Evolutionary conservation across 1,140 invertebrate genomes (phyloP).

Genomic region (Drosophila pandora): DNA sequence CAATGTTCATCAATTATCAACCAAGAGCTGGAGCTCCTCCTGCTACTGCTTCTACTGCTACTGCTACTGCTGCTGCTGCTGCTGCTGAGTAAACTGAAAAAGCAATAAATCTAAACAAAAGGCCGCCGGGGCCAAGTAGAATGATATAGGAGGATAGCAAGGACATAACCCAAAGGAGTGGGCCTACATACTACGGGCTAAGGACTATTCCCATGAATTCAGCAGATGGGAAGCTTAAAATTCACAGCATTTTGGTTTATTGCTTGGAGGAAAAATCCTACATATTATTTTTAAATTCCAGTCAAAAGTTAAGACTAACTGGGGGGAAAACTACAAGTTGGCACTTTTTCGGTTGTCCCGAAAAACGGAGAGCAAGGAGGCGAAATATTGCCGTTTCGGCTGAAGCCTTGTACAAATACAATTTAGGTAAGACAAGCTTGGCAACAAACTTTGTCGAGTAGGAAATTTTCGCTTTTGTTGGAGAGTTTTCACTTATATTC

Average conservation of each 20-base stretch:
- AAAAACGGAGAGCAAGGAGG: conserved; percentile 1
- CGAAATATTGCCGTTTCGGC: conserved; percentile 10
- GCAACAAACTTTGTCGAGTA: conserved; percentile 64
- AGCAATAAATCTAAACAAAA: conserved; percentile 76
- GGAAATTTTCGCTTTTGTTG: conserved; percentile 20
- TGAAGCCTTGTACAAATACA: conserved; percentile 52
- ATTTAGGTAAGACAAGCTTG: conserved; percentile 71
- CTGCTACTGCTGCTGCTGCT: not conserved
- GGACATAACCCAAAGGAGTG: conserved; percentile 13
- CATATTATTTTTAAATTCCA: not conserved
- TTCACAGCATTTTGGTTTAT: conserved; percentile 22
- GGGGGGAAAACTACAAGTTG: conserved; percentile 29
- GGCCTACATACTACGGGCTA: not conserved
- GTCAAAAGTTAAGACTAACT: conserved; percentile 15
- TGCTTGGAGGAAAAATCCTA: conserved; percentile 2
- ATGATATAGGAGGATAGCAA: conserved; percentile 30
- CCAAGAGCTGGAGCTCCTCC: conserved; percentile 19
- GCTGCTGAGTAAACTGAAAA: conserved; percentile 35
- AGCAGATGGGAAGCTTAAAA: conserved; percentile 21
- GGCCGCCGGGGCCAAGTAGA: conserved; percentile 48
- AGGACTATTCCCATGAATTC: conserved; percentile 41
- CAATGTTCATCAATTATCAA: conserved; percentile 77
- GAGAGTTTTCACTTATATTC: conserved; percentile 3
- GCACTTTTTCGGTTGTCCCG: conserved; percentile 34
- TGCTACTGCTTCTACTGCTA: not conserved